Conservation (phyloP, 2,113 vertebrate genomes). For the Phoxinus phoxinus region DNA sequence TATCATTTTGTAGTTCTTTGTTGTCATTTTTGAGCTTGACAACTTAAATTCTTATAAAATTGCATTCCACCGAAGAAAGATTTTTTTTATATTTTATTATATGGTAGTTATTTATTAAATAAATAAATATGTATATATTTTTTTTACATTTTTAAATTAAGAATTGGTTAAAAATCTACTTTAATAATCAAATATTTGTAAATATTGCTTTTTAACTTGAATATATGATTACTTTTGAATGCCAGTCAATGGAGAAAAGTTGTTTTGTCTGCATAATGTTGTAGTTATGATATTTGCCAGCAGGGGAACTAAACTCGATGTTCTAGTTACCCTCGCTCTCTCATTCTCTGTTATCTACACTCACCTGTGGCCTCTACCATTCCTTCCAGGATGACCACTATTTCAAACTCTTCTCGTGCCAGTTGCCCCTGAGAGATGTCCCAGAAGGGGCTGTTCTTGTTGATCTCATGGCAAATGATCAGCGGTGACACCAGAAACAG, state of each 20-base stretch:
- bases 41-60: too few species aligned
- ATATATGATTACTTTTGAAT: not conserved
- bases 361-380: slow-evolving; percentile 90
- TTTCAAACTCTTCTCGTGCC: slow-evolving; percentile 83
- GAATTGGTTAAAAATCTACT: too few species aligned
- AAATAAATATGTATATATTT: too few species aligned
- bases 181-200: too few species aligned
- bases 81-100: too few species aligned
- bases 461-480: slow-evolving; percentile 88
- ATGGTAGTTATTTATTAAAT: too few species aligned
- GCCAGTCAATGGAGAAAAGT: not conserved
- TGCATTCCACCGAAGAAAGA: too few species aligned
- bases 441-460: slow-evolving; percentile 86
- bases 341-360: not conserved
- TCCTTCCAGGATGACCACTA: slow-evolving; percentile 87
- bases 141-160: too few species aligned
- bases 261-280: not conserved
- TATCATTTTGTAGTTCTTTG: too few species aligned
- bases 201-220: not conserved
- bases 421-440: slow-evolving; percentile 82
- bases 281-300: not conserved
- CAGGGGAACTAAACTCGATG: not conserved
- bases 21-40: too few species aligned
- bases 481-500: slow-evolving; percentile 88
- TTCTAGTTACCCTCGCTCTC: not conserved